These are phyloP conservation scores for Hartigia nigra DNA, from an alignment of 2,888 invertebrate genomes.

Conservation along the genomic window DNA sequence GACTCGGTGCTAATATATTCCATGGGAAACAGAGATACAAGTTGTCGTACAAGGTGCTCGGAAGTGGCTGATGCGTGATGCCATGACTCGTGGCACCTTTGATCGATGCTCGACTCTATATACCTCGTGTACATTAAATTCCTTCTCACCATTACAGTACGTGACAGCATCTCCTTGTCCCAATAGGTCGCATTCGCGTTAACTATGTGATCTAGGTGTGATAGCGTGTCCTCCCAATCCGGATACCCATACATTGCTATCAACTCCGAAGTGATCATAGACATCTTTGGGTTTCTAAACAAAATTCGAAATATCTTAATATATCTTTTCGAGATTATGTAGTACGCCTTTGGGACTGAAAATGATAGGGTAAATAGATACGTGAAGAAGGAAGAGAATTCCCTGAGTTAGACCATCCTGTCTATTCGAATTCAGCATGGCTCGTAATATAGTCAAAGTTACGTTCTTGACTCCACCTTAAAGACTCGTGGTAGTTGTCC, in stretches of 20 bases:
- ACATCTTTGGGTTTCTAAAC: not conserved
- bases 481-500: not conserved
- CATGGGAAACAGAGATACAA: constrained; percentile 35
- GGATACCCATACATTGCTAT: not conserved
- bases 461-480: not conserved
- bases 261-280: not conserved
- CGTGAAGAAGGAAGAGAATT: not conserved
- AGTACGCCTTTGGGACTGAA: not conserved
- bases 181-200: not conserved
- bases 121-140: constrained; percentile 45
- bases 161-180: not conserved
- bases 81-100: constrained; percentile 31
- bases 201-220: not conserved
- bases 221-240: not conserved
- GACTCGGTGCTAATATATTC: constrained; percentile 39
- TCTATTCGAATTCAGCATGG: not conserved
- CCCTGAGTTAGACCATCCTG: not conserved
- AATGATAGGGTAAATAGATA: not conserved
- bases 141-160: constrained; percentile 37
- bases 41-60: constrained; percentile 15
- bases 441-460: not conserved
- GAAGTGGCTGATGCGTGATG: constrained; percentile 19
- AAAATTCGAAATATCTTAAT: not conserved
- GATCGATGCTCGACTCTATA: constrained; percentile 44
- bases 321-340: not conserved